These are phyloP conservation scores for Darevskia nairensis DNA, from an alignment of 2,797 vertebrate genomes.

Conservation along the genomic window DNA sequence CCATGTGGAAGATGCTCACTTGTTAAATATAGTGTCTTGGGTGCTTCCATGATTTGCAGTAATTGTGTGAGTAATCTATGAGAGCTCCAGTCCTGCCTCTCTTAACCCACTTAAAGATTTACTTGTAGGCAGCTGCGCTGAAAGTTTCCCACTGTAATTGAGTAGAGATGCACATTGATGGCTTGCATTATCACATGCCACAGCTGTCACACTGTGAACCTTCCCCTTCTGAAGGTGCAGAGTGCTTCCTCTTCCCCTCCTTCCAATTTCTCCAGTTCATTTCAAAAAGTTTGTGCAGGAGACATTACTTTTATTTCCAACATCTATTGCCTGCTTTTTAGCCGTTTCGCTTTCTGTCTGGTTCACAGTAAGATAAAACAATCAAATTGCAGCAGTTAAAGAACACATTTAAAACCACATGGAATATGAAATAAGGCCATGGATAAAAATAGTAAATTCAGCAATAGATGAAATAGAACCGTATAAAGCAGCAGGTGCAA, in stretches of 20 bases:
- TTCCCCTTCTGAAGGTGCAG: not conserved
- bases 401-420: not conserved
- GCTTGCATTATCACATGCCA: not conserved
- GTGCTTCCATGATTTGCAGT: not conserved
- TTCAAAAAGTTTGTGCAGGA: not conserved
- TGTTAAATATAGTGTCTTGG: constrained; percentile 22
- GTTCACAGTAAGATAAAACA: not conserved
- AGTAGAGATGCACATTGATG: not conserved
- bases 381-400: not conserved
- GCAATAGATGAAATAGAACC: not conserved
- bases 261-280: not conserved
- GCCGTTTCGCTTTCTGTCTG: not conserved
- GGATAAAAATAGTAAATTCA: not conserved
- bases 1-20: not conserved
- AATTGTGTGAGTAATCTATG: not conserved
- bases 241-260: not conserved
- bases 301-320: not conserved
- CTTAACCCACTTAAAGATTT: not conserved
- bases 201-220: not conserved
- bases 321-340: not conserved
- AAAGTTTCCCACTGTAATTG: not conserved
- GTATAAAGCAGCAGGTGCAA: too few relatives aligned
- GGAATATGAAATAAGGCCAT: not conserved
- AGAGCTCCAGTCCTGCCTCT: not conserved
- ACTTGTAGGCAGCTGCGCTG: not conserved